These are phyloP conservation scores for Cairina moschata DNA, from an alignment of 2,113 vertebrate genomes.

Conservation along the genomic window DNA sequence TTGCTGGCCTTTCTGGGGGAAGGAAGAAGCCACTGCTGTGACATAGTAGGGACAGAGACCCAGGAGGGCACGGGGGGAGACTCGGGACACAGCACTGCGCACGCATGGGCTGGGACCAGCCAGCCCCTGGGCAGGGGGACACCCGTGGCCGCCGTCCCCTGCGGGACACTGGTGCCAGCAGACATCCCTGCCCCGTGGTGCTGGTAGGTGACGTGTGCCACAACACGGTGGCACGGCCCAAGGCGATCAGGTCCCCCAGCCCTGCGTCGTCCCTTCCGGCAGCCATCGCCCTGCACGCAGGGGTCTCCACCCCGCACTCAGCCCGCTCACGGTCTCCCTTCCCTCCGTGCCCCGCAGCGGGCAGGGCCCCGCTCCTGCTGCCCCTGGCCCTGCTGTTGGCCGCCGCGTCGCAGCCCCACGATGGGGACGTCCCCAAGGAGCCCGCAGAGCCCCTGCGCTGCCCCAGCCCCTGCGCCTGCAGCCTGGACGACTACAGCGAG, in stretches of 20 bases:
- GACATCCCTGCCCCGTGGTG: background rate
- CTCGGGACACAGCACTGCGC: background rate
- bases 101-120: background rate
- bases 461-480: constrained; percentile 84
- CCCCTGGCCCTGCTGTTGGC: constrained; percentile 41
- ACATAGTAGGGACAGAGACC: accelerated
- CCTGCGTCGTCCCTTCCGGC: background rate
- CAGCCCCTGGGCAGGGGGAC: background rate
- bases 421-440: background rate
- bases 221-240: background rate
- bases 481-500: constrained; percentile 81
- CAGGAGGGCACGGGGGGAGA: background rate
- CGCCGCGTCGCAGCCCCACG: background rate
- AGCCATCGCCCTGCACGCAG: background rate
- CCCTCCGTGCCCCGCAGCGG: background rate
- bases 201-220: background rate
- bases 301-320: background rate
- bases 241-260: background rate
- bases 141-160: background rate
- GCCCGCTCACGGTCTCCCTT: accelerated
- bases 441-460: constrained; percentile 74
- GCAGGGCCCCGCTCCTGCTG: constrained; percentile 26
- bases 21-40: background rate
- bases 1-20: background rate
- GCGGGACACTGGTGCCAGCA: background rate